phyloP scores from a whole-genome alignment of 2,888 invertebrate species.

The Campoletis raptor region DNA sequence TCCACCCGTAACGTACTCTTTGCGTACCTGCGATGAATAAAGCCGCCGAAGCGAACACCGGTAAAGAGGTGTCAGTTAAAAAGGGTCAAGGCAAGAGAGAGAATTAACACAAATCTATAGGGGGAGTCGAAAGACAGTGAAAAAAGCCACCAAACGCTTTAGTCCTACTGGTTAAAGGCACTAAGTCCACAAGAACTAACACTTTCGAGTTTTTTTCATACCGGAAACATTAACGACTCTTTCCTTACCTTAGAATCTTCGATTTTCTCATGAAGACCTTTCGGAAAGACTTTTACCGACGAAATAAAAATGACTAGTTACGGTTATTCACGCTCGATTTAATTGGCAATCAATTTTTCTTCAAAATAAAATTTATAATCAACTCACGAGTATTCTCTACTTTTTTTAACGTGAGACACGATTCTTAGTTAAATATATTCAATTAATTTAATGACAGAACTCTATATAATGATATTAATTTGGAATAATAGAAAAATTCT shows the following conservation, averaged over 20 bases:
- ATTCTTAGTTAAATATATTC: not conserved
- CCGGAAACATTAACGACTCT: conserved; percentile 46
- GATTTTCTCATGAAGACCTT: not conserved
- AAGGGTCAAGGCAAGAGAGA: conserved; percentile 63
- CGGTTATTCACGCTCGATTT: not conserved
- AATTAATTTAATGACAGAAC: not conserved
- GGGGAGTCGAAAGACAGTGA: conserved; percentile 36
- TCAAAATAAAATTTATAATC: not conserved
- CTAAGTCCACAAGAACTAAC: not conserved
- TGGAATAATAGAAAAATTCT: not conserved
- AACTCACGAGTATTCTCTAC: not conserved
- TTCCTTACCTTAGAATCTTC: not conserved
- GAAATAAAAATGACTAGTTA: not conserved
- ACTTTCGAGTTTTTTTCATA: conserved; percentile 20
- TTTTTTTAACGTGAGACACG: not conserved
- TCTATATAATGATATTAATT: not conserved
- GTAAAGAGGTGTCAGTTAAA: conserved; percentile 49
- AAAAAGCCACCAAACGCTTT: conserved; percentile 3
- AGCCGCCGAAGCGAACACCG: conserved; percentile 6
- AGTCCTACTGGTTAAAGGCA: not conserved
- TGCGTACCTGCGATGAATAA: conserved; percentile 48
- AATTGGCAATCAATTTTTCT: not conserved
- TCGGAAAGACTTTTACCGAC: not conserved
- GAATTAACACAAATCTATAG: conserved; percentile 54
- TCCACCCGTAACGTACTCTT: conserved; percentile 67